A percentile compares a stretch with the other conserved stretches of the same genome.
Conservation (phyloP, 1,140 invertebrate species). For the Apis cerana region DNA sequence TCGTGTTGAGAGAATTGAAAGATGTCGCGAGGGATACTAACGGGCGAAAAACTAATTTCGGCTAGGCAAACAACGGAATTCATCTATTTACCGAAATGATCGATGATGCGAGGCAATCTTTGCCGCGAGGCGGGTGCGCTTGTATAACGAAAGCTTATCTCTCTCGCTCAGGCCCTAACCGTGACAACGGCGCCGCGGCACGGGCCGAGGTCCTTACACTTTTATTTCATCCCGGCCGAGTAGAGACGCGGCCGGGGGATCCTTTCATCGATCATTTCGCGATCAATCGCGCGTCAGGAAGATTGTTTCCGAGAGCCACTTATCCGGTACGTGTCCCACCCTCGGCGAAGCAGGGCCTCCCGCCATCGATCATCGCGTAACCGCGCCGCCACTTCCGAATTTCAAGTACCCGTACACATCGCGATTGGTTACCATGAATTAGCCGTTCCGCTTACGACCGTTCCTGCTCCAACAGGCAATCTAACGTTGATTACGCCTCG, state of each 20-base stretch:
- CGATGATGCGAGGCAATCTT: slow-evolving; percentile 60
- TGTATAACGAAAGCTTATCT: slow-evolving; percentile 65
- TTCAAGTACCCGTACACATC: slow-evolving; percentile 59
- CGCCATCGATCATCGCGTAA: slow-evolving; percentile 68
- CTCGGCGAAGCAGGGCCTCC: slow-evolving; percentile 43
- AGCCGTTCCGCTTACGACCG: slow-evolving; percentile 53
- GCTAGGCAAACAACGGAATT: slow-evolving; percentile 62
- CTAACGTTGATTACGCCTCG: slow-evolving; percentile 63
- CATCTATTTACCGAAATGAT: slow-evolving; percentile 64
- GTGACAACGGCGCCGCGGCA: neutral
- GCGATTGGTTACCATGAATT: slow-evolving; percentile 63
- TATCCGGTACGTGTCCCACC: slow-evolving; percentile 59
- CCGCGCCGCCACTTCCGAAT: slow-evolving; percentile 60
- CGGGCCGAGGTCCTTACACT: slow-evolving; percentile 26
- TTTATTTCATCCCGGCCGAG: slow-evolving; percentile 54
- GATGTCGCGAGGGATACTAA: neutral
- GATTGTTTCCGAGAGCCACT: slow-evolving; percentile 60
- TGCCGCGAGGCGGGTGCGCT: slow-evolving; percentile 5
- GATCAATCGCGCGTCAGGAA: slow-evolving; percentile 63
- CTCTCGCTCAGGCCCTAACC: slow-evolving; percentile 50
- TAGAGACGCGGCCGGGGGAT: slow-evolving; percentile 10
- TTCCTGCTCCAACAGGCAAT: slow-evolving; percentile 57
- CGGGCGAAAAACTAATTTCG: slow-evolving; percentile 61
- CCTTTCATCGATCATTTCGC: slow-evolving; percentile 68
- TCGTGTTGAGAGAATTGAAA: slow-evolving; percentile 19